Evolutionary conservation across 1,140 invertebrate species (phyloP), one percentile per base, ranked within the genome.

Genomic region (Ectropis grisescens): DNA sequence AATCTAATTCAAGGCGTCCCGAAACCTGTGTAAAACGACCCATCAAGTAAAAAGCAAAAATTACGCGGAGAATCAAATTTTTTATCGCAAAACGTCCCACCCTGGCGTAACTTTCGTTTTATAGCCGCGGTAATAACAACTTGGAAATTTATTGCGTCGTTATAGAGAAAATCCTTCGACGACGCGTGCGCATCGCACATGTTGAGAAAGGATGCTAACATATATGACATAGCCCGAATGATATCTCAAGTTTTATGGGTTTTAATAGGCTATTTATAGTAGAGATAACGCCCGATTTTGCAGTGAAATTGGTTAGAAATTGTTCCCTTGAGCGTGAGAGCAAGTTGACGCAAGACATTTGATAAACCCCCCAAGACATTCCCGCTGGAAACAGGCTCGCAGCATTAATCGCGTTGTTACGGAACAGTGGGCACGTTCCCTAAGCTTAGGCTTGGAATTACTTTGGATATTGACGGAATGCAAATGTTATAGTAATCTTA

Each of bases 391-490:
- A 43, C 34, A 25, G 29, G 3, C 16, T 4, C 27, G 37, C 37
- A 41, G 47, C 43, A 24, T 29, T 47, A 53, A 50, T 50, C 37
- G 38, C 33, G 39, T 58, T 43, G 36, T 44, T 44, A 43, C 46
- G 36, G 37, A 25, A 42, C 30, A 28, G 37, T 40, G 32, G 38
- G 13, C 40, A 40, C 27, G 37, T 25, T 41, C 47, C 38, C 37
- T 24, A 33, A 28, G 16, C 31, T 8, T 8, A 19, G 8, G 16
- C 16, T 13, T 29, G 33, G 41, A 41, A 33, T 39, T 19, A n/a
- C n/a, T 47, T 43, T 10, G 35, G 47, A 54, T 51, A 47, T 45
- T 33, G 41, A 37, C 35, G 28, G 48, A 48, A 58, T 59, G 51
- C 41, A 58, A 65, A 58, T 53, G 42, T 29, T 39, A 46, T 8